Conservation (phyloP, 2,797 vertebrate species). For the Ataeniobius toweri region DNA sequence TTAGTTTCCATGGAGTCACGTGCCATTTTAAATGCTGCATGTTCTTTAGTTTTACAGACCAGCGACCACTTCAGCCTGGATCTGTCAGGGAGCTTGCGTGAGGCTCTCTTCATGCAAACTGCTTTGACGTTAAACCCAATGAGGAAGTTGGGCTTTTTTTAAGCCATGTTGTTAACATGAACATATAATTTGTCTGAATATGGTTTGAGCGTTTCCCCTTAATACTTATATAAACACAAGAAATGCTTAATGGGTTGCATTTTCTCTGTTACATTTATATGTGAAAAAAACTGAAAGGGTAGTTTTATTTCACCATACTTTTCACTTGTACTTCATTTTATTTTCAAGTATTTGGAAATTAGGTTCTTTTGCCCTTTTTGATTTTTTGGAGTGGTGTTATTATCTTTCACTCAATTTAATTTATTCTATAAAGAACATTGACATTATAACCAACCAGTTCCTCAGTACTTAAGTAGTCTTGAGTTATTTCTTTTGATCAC, state of each 20-base stretch:
- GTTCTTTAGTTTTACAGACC: constrained; percentile 40
- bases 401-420: not conserved
- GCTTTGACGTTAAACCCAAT: constrained; percentile 55
- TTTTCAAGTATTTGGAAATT: not conserved
- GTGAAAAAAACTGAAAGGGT: not conserved
- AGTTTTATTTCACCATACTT: not conserved
- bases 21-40: constrained; percentile 23
- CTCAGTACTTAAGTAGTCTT: not conserved
- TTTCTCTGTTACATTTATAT: not conserved
- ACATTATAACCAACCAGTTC: not conserved
- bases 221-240: constrained; percentile 10
- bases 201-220: constrained; percentile 4
- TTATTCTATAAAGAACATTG: too few relatives aligned
- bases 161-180: constrained; percentile 37
- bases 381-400: not conserved
- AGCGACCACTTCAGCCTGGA: constrained; percentile 31
- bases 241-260: not conserved
- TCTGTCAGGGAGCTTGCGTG: constrained; percentile 47
- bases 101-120: constrained; percentile 35
- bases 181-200: constrained; percentile 26
- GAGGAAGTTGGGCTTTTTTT: constrained; percentile 41
- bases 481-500: too few relatives aligned
- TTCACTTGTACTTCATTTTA: not conserved
- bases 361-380: not conserved
- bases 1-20: constrained; percentile 43